Percentiles rank a stretch among this genome's conserved stretches.
These are phyloP conservation scores for Okapia johnstoni DNA, from an alignment of 2,113 vertebrate species.

Conservation along the genomic window DNA sequence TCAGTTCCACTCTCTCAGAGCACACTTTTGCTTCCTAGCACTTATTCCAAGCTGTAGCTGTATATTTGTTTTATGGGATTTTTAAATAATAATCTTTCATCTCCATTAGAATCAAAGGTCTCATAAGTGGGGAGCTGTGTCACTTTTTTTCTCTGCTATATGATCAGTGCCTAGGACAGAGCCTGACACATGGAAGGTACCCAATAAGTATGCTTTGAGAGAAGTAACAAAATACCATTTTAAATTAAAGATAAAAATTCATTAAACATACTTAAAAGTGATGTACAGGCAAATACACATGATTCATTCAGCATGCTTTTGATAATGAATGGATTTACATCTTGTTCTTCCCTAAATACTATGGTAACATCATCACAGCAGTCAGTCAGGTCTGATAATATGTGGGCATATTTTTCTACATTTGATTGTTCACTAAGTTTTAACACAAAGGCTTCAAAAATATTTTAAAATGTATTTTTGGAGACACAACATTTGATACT, in stretches of 20 bases:
- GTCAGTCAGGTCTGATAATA: not conserved
- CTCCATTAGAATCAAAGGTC: not conserved
- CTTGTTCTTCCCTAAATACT: not conserved
- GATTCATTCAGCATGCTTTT: not conserved
- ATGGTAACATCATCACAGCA: not conserved
- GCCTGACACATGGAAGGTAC: rapidly evolving
- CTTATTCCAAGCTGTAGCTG: not conserved
- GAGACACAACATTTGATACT: not conserved
- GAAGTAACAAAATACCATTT: not conserved
- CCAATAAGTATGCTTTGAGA: not conserved
- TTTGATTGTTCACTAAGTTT: not conserved
- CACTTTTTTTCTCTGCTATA: not conserved
- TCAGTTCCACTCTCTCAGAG: not conserved
- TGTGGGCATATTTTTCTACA: not conserved
- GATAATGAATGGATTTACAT: not conserved
- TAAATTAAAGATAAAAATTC: not conserved
- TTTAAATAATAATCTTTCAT: not conserved
- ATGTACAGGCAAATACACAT: not conserved
- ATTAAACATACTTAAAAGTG: not conserved
- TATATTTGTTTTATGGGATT: not conserved
- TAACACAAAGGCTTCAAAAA: conserved; percentile 36
- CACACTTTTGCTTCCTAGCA: not conserved
- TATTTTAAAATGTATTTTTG: conserved; percentile 50
- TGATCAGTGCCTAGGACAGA: not conserved
- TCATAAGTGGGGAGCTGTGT: not conserved